Conservation (phyloP, 2,797 vertebrate species). For the Sebastes taczanowskii region DNA sequence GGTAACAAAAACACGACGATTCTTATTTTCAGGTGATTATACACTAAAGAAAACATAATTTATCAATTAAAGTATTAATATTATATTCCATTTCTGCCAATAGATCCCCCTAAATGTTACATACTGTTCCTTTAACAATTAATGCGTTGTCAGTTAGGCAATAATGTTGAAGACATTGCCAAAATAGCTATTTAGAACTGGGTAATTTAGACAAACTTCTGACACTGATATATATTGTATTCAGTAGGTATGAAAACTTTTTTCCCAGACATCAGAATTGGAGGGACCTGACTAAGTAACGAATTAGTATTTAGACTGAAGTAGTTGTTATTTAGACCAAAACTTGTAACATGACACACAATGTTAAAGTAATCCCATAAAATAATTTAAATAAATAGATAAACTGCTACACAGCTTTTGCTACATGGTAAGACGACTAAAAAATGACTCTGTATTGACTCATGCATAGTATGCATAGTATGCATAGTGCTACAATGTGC, state of each 20-base stretch:
- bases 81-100: no score
- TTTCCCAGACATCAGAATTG: neutral
- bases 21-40: no score
- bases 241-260: neutral
- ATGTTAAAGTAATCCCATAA: neutral
- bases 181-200: neutral
- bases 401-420: neutral
- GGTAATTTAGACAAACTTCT: neutral
- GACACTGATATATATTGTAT: neutral
- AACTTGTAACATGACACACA: neutral
- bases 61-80: no score
- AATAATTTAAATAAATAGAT: neutral
- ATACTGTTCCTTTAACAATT: neutral
- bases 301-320: no score
- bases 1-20: no score
- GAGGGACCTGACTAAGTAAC: neutral
- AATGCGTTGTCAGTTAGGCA: neutral
- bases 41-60: no score
- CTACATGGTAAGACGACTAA: neutral
- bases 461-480: neutral
- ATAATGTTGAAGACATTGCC: neutral
- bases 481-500: conserved; percentile 22
- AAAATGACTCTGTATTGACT: neutral
- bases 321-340: neutral
- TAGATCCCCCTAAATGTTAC: no score